Evolutionary conservation across 2,797 vertebrate genomes (phyloP).

Genomic region (Amphiprion clarkii): DNA sequence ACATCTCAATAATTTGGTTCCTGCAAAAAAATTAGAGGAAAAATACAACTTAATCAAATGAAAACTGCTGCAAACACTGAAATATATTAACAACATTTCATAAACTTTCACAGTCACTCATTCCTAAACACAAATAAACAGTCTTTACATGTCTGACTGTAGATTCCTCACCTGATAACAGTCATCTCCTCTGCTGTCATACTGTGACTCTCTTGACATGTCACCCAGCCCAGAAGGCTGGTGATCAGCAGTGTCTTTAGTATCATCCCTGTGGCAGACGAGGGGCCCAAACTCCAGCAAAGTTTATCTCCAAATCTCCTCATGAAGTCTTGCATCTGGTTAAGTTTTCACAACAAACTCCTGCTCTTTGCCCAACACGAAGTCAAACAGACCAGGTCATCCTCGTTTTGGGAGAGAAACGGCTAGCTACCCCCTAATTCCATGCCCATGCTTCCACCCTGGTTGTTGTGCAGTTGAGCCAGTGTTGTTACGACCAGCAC

Average conservation of each 20-base stretch:
- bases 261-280: slow-evolving; percentile 47
- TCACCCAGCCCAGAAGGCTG: slow-evolving; percentile 66
- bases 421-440: slow-evolving; percentile 49
- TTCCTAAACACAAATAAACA: not conserved
- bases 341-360: slow-evolving; percentile 26
- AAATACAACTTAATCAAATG: not conserved
- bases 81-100: not conserved
- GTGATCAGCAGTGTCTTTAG: slow-evolving; percentile 69
- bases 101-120: not conserved
- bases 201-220: slow-evolving; percentile 77
- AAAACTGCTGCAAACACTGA: not conserved
- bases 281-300: slow-evolving; percentile 17
- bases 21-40: slow-evolving; percentile 65
- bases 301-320: slow-evolving; percentile 19
- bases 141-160: not conserved
- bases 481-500: slow-evolving; percentile 31
- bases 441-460: slow-evolving; percentile 35
- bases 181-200: slow-evolving; percentile 86
- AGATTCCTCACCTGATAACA: slow-evolving; percentile 78
- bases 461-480: not conserved
- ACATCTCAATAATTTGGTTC: slow-evolving; percentile 89
- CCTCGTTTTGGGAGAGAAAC: slow-evolving; percentile 23
- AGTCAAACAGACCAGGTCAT: slow-evolving; percentile 63
- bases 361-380: slow-evolving; percentile 46
- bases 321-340: slow-evolving; percentile 34